Evolutionary conservation across 2,888 invertebrate species (phyloP), one percentile per base, ranked within the genome.

Genomic region (Protodeltote pygarga): DNA sequence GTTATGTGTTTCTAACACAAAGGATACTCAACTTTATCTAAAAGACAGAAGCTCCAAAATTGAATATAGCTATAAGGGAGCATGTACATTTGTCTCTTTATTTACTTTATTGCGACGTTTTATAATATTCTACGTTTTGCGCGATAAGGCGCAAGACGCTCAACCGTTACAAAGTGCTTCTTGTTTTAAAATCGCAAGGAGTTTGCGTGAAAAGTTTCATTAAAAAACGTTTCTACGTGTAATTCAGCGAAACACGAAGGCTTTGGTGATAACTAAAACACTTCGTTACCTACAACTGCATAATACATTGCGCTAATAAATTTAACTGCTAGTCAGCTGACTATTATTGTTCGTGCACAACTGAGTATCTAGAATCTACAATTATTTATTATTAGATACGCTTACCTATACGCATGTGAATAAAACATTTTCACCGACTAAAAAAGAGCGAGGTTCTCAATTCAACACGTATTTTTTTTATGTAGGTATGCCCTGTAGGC

Each of bases 21-120:
- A 48, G 70, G 40, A 83, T 65, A 75, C 59, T 51, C 61, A 27
- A 76, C 83, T 65, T 60, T 83, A 75, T 45, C 1, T 1, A 1
- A 11, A 25, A n/a, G 5, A 3, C 5, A 25, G 67, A 87, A 73
- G 79, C 52, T 54, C 34, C 39, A 73, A 66, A 73, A 68, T 88
- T 41, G 53, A 44, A 24, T 58, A 53, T 6, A 19, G 16, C 19
- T 20, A 24, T 51, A 20, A 46, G 39, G 51, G 53, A 79, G 73
- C 76, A 77, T 81, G 82, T 82, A 84, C 79, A 83, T 88, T 86
- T 87, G 87, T 87, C 83, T 87, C 79, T 80, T 85, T 89, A 89
- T 89, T 87, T 89, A 85, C 85, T 87, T 87, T 87, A 89, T 88
- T 87, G 87, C 83, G 85, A 87, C 86, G 79, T 90, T 90, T 89